phyloP scores from a whole-genome alignment of 1,140 invertebrate species.

The Rhizoglyphus robini region DNA sequence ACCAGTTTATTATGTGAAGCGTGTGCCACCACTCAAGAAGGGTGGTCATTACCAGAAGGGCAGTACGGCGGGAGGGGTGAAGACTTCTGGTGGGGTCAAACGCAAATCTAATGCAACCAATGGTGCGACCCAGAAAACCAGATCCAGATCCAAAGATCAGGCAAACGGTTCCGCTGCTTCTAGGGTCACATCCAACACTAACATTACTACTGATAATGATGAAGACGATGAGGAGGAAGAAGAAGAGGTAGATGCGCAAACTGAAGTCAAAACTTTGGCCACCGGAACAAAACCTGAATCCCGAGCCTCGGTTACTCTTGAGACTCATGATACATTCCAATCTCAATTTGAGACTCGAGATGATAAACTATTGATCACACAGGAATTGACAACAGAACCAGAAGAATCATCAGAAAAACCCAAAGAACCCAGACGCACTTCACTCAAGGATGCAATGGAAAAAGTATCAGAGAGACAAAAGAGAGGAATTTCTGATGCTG shows the following conservation, averaged over 20 bases:
- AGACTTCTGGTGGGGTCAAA: not conserved
- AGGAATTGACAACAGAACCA: not conserved
- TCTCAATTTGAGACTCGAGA: not conserved
- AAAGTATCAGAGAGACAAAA: not conserved
- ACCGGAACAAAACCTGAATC: not conserved
- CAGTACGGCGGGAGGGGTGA: not conserved
- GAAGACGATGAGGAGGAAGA: not conserved
- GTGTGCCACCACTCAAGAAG: conserved; percentile 18
- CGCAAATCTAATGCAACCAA: not conserved
- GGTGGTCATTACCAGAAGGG: not conserved
- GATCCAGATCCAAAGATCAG: not conserved
- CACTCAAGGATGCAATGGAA: not conserved
- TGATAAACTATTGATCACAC: not conserved
- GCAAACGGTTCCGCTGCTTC: no score
- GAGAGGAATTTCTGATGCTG: not conserved
- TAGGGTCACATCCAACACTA: no score
- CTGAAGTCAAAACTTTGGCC: not conserved
- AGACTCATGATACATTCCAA: conserved; percentile 5
- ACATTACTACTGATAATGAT: not conserved
- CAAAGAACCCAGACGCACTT: not conserved
- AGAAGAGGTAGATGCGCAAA: not conserved
- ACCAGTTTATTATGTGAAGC: conserved; percentile 16
- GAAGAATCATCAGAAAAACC: not conserved
- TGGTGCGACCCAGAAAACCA: not conserved
- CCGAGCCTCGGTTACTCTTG: not conserved